Conservation (phyloP, 2,113 vertebrate genomes). For the Todiramphus saurophagus region DNA sequence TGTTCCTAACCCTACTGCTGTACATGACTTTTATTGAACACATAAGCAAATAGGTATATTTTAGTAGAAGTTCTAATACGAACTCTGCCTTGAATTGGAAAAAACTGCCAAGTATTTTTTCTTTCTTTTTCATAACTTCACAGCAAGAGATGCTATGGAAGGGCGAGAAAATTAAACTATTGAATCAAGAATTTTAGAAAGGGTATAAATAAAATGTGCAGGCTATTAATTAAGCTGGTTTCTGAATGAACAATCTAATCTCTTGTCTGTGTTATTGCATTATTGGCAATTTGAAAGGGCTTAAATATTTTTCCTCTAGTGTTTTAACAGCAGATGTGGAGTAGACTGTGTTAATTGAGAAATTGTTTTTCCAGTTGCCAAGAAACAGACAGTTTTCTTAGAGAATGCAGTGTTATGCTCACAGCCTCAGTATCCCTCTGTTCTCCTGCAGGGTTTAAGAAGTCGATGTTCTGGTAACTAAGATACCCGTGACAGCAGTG, state of each 20-base stretch:
- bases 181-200: conserved; percentile 12
- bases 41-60: background rate
- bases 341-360: conserved; percentile 67
- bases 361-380: conserved; percentile 75
- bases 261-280: conserved; percentile 45
- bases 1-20: background rate
- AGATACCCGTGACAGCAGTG: background rate
- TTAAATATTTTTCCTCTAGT: conserved; percentile 51
- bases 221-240: conserved; percentile 54
- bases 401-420: conserved; percentile 54
- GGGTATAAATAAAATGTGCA: conserved; percentile 1
- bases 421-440: conserved; percentile 34
- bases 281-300: conserved; percentile 35
- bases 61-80: background rate
- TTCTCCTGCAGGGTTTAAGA: conserved; percentile 52
- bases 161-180: background rate
- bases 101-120: background rate
- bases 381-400: conserved; percentile 66
- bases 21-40: background rate
- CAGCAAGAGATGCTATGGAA: background rate
- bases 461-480: background rate
- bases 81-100: background rate
- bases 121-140: background rate
- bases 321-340: conserved; percentile 65
- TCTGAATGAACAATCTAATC: conserved; percentile 49